A percentile compares a stretch with the other conserved stretches of the same genome.
Evolutionary conservation across 2,888 invertebrate genomes (phyloP).

Genomic region (Disparrhopalites patrizii): DNA sequence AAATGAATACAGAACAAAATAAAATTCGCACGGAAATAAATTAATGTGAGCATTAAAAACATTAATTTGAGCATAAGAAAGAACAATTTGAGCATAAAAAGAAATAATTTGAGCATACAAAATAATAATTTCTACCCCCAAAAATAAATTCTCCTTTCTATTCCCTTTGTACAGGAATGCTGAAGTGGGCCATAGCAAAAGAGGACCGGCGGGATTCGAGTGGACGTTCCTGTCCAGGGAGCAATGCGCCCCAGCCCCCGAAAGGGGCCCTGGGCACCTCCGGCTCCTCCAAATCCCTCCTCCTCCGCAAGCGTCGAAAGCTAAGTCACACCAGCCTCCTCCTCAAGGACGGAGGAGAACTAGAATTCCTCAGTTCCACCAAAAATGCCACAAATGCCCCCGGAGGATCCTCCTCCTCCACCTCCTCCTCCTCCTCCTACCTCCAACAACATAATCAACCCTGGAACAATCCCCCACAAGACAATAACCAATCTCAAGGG

Average conservation of each 20-base stretch:
- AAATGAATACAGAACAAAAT: no score
- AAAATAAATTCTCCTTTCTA: slow-evolving; percentile 28
- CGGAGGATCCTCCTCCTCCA: no score
- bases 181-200: slow-evolving; percentile 48
- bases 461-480: slow-evolving; percentile 8
- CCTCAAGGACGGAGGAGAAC: slow-evolving; percentile 12
- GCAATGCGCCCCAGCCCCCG: not conserved
- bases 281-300: slow-evolving; percentile 10
- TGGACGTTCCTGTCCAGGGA: slow-evolving; percentile 15
- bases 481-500: not conserved
- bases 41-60: no score
- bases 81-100: no score
- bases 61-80: no score
- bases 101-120: not conserved
- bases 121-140: not conserved
- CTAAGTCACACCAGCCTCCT: slow-evolving; percentile 20
- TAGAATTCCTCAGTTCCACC: slow-evolving; percentile 20
- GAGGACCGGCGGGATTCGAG: slow-evolving; percentile 41
- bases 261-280: not conserved
- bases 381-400: slow-evolving; percentile 8
- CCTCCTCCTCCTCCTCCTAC: no score
- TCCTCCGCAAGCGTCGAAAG: slow-evolving; percentile 25
- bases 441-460: slow-evolving; percentile 11
- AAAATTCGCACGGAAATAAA: no score
- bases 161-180: slow-evolving; percentile 38